Base-by-base conservation (phyloP, 2,888 invertebrate species). In the Harpalus rufipes region DNA sequence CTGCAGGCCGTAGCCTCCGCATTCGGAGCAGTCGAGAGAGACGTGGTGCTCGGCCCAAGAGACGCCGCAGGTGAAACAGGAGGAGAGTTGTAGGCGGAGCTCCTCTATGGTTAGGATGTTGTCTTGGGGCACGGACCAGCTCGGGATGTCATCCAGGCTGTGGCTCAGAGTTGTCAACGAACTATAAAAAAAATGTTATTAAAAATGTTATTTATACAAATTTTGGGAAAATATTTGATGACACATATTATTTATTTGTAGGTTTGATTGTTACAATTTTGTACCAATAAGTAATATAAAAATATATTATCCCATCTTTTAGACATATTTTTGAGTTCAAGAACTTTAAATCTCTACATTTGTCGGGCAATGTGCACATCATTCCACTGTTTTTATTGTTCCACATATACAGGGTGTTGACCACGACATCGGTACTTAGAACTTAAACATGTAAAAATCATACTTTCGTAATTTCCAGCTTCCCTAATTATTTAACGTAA, bases 21-120 rank as follows among this genome's bases (percentile, higher is more conserved):
- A 96, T 90, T 96, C 96, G 76, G 93, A 92, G 90, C 96, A 96
- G 89, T 95, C 96, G 72, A 95, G 91, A 7, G 95, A 95, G 63
- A 95, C 95, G 90, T 96, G 96, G 88, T 95, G 94, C 89, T 96
- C 95, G 88, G 93, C 93, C 96, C 96, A 96, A 87, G 95, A 95
- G 32, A 96, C 96, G 80, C 96, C 96, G 90, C 96, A 96, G 90
- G 94, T 94, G 90, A 95, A 95, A 90, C 95, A 95, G 87, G 95
- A 95, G 90, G 94, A 94, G 89, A 95, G 92, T 89, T 95, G 95
- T 85, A 93, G 92, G 79, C 95, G 93, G 86, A 95, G 90, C 89
- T 95, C 95, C 90, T 95, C 95, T 88, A 95, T 95, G 86, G 95
- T 94, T 86, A 95, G 90, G 84, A 93, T 93, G 88, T 93, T 93